Evolutionary conservation across 1,140 invertebrate species (phyloP).

Genomic region (Brachionus angularis): DNA sequence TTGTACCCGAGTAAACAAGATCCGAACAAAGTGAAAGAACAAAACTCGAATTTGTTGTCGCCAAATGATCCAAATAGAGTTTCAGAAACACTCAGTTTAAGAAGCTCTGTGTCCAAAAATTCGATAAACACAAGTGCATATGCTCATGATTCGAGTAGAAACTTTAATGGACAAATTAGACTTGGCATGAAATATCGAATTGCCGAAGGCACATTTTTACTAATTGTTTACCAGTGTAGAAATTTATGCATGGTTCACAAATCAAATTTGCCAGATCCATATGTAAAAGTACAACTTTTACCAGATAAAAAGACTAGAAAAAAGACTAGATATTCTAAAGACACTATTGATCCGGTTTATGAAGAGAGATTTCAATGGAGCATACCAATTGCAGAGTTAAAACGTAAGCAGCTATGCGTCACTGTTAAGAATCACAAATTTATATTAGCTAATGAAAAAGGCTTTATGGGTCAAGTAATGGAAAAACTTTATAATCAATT

Average conservation of each 20-base stretch:
- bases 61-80: too few relatives aligned
- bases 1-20: not conserved
- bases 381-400: not conserved
- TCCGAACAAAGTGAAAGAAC: not conserved
- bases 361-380: conserved; percentile 64
- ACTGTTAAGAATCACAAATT: conserved; percentile 27
- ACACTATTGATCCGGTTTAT: conserved; percentile 82
- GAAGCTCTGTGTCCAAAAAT: not conserved
- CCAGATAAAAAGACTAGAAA: conserved; percentile 85
- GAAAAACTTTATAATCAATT: too few relatives aligned
- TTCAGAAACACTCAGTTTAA: too few relatives aligned
- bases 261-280: conserved; percentile 83
- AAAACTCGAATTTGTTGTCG: not conserved
- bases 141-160: too few relatives aligned
- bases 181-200: conserved; percentile 35
- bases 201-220: conserved; percentile 31
- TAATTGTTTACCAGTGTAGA: conserved; percentile 45
- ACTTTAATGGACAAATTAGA: conserved; percentile 8
- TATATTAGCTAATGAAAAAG: conserved; percentile 1
- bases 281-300: conserved; percentile 84
- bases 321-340: conserved; percentile 73
- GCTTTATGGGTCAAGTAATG: conserved; percentile 34
- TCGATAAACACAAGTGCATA: too few relatives aligned
- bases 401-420: not conserved
- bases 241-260: conserved; percentile 81